These are phyloP conservation scores for Homarus americanus DNA, from an alignment of 1,140 invertebrate species.

Conservation along the genomic window DNA sequence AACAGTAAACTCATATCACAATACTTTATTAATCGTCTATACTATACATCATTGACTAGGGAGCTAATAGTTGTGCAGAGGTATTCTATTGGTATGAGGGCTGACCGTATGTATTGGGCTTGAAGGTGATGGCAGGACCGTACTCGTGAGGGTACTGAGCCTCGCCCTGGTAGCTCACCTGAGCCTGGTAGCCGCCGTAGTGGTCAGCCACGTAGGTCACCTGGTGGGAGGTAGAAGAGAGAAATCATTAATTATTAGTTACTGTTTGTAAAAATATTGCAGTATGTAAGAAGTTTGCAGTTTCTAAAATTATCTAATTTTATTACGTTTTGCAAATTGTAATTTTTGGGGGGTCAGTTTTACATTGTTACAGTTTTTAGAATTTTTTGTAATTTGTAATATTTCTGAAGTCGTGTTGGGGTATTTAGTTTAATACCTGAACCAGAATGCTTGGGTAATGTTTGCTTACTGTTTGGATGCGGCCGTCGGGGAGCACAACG, in stretches of 20 bases:
- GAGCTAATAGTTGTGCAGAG: too few relatives aligned
- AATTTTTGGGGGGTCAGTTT: too few relatives aligned
- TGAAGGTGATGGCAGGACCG: slow-evolving; percentile 69
- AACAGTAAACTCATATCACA: too few relatives aligned
- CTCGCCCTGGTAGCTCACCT: slow-evolving; percentile 74
- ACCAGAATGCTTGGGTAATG: too few relatives aligned
- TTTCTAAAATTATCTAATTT: too few relatives aligned
- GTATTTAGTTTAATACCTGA: too few relatives aligned
- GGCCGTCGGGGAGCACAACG: slow-evolving; percentile 76
- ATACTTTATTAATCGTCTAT: background rate
- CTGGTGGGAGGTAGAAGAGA: slow-evolving; percentile 9
- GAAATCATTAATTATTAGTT: background rate
- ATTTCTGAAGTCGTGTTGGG: too few relatives aligned
- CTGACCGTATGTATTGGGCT: slow-evolving; percentile 52
- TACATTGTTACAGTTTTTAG: too few relatives aligned
- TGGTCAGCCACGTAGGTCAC: slow-evolving; percentile 76
- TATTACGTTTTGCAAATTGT: too few relatives aligned
- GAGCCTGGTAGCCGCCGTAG: slow-evolving; percentile 75
- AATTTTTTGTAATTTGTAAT: too few relatives aligned
- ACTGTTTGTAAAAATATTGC: too few relatives aligned
- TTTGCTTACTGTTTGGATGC: slow-evolving; percentile 75
- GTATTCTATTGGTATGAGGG: slow-evolving; percentile 7
- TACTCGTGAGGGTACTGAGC: slow-evolving; percentile 73
- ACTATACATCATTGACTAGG: background rate
- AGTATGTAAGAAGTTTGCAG: too few relatives aligned